Percentiles rank a stretch among this genome's conserved stretches.
These are phyloP conservation scores for Hesperia comma DNA, from an alignment of 2,888 invertebrate species.

Conservation along the genomic window DNA sequence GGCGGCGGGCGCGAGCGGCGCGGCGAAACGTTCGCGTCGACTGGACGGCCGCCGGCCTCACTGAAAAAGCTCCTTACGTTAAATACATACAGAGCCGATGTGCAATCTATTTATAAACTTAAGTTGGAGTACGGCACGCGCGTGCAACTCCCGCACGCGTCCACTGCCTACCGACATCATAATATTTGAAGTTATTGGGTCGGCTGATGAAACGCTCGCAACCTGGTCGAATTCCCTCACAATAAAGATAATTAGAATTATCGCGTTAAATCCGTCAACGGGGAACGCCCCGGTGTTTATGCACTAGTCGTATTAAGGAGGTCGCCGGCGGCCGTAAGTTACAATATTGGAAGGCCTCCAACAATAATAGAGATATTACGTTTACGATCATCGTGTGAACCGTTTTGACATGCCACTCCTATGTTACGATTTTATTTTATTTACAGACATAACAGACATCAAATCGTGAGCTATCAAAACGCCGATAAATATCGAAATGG, in stretches of 20 bases:
- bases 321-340: constrained; percentile 49
- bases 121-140: constrained; percentile 74
- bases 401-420: constrained; percentile 48
- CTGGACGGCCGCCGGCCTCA: constrained; percentile 60
- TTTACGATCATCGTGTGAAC: constrained; percentile 58
- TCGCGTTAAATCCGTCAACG: constrained; percentile 47
- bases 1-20: constrained; percentile 64
- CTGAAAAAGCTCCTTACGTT: constrained; percentile 77
- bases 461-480: constrained; percentile 56
- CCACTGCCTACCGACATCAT: constrained; percentile 66
- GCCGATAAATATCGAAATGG: constrained; percentile 63
- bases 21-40: constrained; percentile 67
- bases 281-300: constrained; percentile 40
- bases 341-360: constrained; percentile 68
- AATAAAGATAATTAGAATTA: constrained; percentile 53
- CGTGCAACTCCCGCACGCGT: constrained; percentile 64
- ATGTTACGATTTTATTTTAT: constrained; percentile 61
- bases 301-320: constrained; percentile 44
- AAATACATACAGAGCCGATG: constrained; percentile 73
- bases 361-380: constrained; percentile 62
- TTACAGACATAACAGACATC: constrained; percentile 72
- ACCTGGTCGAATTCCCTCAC: constrained; percentile 43
- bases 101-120: constrained; percentile 81
- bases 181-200: constrained; percentile 78
- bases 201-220: constrained; percentile 66